A percentile compares a stretch with the other conserved stretches of the same genome.
phyloP scores from a whole-genome alignment of 2,113 vertebrate genomes.

The Trichechus manatus region DNA sequence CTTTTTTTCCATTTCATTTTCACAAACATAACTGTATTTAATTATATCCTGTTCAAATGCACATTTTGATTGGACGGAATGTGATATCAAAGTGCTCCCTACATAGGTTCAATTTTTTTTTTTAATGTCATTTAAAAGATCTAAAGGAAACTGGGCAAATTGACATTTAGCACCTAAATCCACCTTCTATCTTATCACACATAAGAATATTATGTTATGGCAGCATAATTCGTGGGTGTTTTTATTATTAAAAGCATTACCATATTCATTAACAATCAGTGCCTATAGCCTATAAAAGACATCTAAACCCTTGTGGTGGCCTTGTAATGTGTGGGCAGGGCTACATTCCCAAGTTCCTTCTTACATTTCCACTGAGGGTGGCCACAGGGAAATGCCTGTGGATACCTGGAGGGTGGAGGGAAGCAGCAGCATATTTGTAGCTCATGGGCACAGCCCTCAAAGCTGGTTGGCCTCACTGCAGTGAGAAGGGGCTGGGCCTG shows the following conservation, averaged over 20 bases:
- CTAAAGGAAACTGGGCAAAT: neutral
- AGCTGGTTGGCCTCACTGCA: neutral
- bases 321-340: neutral
- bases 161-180: neutral
- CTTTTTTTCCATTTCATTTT: neutral
- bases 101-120: neutral
- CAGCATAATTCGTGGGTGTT: neutral
- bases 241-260: slow-evolving; percentile 48
- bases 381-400: accelerated
- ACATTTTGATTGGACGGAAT: neutral
- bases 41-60: neutral
- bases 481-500: neutral
- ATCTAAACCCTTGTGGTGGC: neutral
- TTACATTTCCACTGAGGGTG: neutral
- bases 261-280: neutral
- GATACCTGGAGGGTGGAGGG: neutral
- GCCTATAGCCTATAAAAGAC: neutral
- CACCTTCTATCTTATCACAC: neutral
- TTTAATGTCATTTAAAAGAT: neutral
- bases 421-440: neutral
- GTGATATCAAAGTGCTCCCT: neutral
- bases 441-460: neutral
- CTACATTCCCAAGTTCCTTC: neutral
- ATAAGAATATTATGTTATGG: neutral
- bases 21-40: neutral